Conservation (phyloP, 2,113 vertebrate species). For the Pachypanchax playfairii region DNA sequence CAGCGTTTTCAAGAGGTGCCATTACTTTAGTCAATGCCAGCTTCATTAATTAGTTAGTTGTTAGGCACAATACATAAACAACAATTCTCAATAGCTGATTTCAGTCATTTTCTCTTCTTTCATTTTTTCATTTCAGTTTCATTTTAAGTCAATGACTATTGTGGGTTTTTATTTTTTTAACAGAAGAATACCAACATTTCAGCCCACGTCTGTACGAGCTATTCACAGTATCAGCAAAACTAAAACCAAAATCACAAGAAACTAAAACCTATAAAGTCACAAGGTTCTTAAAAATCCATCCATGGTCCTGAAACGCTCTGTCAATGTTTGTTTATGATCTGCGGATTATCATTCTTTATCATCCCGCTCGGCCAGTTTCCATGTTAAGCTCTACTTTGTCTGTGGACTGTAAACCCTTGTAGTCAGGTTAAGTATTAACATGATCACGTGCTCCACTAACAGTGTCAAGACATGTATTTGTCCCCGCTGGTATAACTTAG, state of each 20-base stretch:
- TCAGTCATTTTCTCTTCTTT: no score
- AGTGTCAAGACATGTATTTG: background rate
- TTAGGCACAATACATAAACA: no score
- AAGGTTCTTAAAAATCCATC: background rate
- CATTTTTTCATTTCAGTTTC: no score
- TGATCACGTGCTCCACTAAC: background rate
- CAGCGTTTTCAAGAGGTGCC: no score
- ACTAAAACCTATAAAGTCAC: background rate
- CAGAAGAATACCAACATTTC: no score
- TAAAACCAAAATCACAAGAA: background rate
- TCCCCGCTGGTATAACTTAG: background rate
- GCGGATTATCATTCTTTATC: background rate
- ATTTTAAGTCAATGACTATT: no score
- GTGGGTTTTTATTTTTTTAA: no score
- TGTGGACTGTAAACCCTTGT: background rate
- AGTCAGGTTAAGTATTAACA: background rate
- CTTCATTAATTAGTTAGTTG: no score
- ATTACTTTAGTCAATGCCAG: no score
- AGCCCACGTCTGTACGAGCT: no score
- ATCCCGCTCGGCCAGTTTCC: background rate
- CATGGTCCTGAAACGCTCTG: background rate
- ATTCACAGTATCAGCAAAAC: background rate
- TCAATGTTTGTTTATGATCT: background rate
- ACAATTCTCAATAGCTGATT: no score
- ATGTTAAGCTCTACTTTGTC: conserved; percentile 1